Percentiles rank a stretch among this genome's conserved stretches.
Evolutionary conservation across 1,140 invertebrate species (phyloP).

Genomic region (Lepidurus apus): DNA sequence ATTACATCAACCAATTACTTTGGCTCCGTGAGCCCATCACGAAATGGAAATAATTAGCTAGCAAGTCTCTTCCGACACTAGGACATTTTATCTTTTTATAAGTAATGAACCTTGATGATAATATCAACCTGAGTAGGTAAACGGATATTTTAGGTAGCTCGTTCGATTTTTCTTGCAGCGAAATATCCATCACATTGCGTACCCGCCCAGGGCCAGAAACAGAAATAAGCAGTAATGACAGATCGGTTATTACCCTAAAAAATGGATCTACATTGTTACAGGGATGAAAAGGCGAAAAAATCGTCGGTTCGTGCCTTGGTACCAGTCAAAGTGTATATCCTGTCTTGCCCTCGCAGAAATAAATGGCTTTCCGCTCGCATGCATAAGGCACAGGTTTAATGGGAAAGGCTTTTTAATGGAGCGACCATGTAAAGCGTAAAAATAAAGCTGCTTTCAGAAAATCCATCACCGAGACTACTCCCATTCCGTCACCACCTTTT

Average conservation of each 20-base stretch:
- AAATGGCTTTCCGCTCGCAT: constrained; percentile 18
- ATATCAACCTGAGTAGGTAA: too few species aligned
- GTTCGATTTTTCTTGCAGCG: too few species aligned
- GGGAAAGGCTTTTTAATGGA: constrained; percentile 22
- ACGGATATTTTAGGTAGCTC: too few species aligned
- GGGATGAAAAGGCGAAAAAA: background rate
- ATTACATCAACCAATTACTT: too few species aligned
- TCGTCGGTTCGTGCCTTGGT: background rate
- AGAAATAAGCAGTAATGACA: background rate
- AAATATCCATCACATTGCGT: too few species aligned
- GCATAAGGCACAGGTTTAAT: constrained; percentile 6
- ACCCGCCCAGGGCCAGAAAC: background rate
- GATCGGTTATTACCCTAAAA: background rate
- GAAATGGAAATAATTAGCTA: too few species aligned
- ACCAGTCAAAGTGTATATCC: background rate
- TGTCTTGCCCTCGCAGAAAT: background rate
- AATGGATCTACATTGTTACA: background rate
- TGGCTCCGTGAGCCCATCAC: too few species aligned
- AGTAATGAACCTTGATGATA: too few species aligned
- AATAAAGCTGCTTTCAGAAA: constrained; percentile 22
- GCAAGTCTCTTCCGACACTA: too few species aligned
- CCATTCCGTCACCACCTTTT: background rate
- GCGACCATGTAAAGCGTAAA: constrained; percentile 21
- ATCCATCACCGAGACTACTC: background rate
- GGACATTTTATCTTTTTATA: too few species aligned